Evolutionary conservation across 1,140 invertebrate genomes (phyloP), one percentile per base, ranked within the genome.

Genomic region (Tribolium madens): DNA sequence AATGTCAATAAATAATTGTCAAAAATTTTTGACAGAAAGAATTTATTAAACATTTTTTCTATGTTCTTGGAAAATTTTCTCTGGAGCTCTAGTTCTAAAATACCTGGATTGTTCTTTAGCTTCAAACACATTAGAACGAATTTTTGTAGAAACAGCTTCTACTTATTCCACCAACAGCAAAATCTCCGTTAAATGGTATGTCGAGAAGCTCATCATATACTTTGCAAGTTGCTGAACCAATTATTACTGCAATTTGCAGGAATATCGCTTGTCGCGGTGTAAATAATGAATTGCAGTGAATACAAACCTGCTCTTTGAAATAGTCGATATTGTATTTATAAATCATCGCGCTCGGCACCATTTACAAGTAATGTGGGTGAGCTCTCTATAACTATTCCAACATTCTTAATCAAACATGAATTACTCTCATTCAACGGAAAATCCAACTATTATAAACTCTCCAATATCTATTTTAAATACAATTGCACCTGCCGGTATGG

Each of bases 181-280:
- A 47, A 47, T 5, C 21, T 26, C 21, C 1, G 21, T 3, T 26
- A 50, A 50, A 15, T 50, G 13, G 48, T 50, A 17, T 50, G 12
- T 7, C 13, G 17, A 57, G 21, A 26, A 26, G 17, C 52, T 18
- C 10, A 57, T 17, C 52, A 15, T 57, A 9, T 21, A 57, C 52
- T 57, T 57, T 57, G 52, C 52, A n/a, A 57, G 15, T 57, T 57
- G 52, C 52, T 57, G 52, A 57, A 57, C 52, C 52, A 57, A 57
- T 57, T 57, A 57, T 57, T 57, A 57, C 9, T 7, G 52, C 52
- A 57, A 57, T 57, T 57, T 57, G 18, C 52, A 18, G 18, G 52
- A 57, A 57, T 57, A 57, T 18, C 52, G 52, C 52, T 57, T 57
- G 17, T 57, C 52, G 52, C 18, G 7, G 52, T 57, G 52, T 57